These are phyloP conservation scores for Iphiclides podalirius DNA, from an alignment of 2,888 invertebrate species.

Conservation along the genomic window DNA sequence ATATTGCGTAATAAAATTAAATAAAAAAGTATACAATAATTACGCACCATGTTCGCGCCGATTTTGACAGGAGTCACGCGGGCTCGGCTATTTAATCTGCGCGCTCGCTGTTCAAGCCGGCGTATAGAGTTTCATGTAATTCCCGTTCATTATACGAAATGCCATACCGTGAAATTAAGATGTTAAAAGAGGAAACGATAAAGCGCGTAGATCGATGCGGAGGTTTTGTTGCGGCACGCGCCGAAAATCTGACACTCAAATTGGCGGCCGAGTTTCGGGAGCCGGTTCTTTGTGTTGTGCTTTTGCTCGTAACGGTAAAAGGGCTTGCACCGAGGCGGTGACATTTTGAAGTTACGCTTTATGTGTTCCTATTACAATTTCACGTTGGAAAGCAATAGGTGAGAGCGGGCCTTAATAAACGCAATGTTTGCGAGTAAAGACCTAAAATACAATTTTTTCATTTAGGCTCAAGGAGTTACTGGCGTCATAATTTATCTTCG, in stretches of 20 bases:
- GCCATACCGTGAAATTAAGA: conserved; percentile 25
- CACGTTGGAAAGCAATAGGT: no score
- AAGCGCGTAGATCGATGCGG: conserved; percentile 21
- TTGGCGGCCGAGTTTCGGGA: conserved; percentile 26
- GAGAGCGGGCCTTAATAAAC: no score
- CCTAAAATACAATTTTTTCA: no score
- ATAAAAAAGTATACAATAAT: conserved; percentile 4
- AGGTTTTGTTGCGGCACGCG: conserved; percentile 34
- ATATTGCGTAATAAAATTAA: neutral
- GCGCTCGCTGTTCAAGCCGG: neutral
- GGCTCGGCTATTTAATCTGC: no score
- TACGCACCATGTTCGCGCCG: neutral
- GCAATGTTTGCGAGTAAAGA: no score
- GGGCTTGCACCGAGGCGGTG: no score
- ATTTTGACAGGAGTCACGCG: conserved; percentile 15
- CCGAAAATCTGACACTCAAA: conserved; percentile 39
- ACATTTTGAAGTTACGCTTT: no score
- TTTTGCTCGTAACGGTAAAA: conserved; percentile 11
- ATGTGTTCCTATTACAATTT: no score
- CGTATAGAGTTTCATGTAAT: conserved; percentile 22
- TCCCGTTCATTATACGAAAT: conserved; percentile 25
- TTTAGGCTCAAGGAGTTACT: no score
- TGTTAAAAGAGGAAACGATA: conserved; percentile 23
- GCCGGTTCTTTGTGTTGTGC: conserved; percentile 3
- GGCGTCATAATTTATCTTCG: no score